Evolutionary conservation across 2,797 vertebrate species (phyloP).

Genomic region (Borostomias antarcticus): DNA sequence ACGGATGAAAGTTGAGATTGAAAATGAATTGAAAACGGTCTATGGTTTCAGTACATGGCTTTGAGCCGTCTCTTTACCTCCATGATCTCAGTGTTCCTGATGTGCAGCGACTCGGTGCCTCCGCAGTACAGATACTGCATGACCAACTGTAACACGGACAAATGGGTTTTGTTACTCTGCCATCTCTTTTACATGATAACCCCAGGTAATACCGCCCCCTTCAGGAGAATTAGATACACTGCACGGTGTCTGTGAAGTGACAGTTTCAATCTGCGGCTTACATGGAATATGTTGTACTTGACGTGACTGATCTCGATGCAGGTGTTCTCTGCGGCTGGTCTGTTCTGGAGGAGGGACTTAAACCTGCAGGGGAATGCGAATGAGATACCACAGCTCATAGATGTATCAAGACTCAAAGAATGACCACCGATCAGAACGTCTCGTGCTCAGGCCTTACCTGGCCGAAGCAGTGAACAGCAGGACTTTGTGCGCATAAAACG

Average conservation of each 20-base stretch:
- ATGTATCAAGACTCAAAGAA: background rate
- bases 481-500: conserved; percentile 84
- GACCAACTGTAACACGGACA: conserved; percentile 86
- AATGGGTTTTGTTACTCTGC: background rate
- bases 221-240: background rate
- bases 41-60: background rate
- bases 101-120: conserved; percentile 93
- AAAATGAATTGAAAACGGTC: background rate
- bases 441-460: conserved; percentile 58
- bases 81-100: conserved; percentile 98
- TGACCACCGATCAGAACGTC: background rate
- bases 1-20: background rate
- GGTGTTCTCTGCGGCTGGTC: conserved; percentile 91
- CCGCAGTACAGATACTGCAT: conserved; percentile 99
- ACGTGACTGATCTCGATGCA: conserved; percentile 98
- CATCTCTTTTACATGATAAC: background rate
- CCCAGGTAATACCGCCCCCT: background rate
- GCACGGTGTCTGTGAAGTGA: background rate
- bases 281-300: conserved; percentile 95
- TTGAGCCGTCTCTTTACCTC: conserved; percentile 78
- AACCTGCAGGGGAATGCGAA: conserved; percentile 77
- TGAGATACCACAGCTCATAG: background rate
- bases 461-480: conserved; percentile 79
- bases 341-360: conserved; percentile 95
- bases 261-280: conserved; percentile 37